Evolutionary conservation across 2,888 invertebrate species (phyloP).

Genomic region (Frankliniella intonsa): DNA sequence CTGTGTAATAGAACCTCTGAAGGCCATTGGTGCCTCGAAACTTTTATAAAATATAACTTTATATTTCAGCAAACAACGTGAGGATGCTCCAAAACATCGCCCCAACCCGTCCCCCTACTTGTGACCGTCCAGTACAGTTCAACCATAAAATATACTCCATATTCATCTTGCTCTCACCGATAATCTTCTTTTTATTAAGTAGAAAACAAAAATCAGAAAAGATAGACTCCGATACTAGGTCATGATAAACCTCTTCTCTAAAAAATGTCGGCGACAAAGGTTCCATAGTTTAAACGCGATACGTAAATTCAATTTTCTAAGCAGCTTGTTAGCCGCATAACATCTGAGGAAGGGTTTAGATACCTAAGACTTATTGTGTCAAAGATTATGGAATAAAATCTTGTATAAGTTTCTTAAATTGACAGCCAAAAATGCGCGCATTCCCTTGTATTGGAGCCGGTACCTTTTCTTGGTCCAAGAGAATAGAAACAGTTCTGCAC

Average conservation of each 20-base stretch:
- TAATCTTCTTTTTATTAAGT: not conserved
- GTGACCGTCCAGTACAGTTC: not conserved
- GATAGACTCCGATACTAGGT: conserved; percentile 18
- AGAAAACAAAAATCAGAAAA: conserved; percentile 7
- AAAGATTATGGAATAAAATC: too few species aligned
- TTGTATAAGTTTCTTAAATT: too few species aligned
- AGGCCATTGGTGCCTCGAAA: not conserved
- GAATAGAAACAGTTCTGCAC: conserved; percentile 15
- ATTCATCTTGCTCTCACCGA: too few species aligned
- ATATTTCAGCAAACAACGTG: not conserved
- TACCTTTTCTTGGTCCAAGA: conserved; percentile 25
- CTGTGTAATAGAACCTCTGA: not conserved
- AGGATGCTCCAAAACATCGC: not conserved
- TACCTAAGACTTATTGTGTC: too few species aligned
- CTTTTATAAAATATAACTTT: not conserved
- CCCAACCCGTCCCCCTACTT: not conserved
- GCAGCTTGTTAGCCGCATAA: too few species aligned
- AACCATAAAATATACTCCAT: too few species aligned
- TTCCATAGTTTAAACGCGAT: too few species aligned
- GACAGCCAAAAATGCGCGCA: not conserved
- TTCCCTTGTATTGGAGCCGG: conserved; percentile 17
- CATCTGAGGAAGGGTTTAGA: too few species aligned
- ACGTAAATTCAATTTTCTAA: too few species aligned
- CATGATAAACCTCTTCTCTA: not conserved
- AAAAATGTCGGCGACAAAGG: too few species aligned